These are phyloP conservation scores for Trichonephila clavata DNA, from an alignment of 1,140 invertebrate species.

Conservation along the genomic window DNA sequence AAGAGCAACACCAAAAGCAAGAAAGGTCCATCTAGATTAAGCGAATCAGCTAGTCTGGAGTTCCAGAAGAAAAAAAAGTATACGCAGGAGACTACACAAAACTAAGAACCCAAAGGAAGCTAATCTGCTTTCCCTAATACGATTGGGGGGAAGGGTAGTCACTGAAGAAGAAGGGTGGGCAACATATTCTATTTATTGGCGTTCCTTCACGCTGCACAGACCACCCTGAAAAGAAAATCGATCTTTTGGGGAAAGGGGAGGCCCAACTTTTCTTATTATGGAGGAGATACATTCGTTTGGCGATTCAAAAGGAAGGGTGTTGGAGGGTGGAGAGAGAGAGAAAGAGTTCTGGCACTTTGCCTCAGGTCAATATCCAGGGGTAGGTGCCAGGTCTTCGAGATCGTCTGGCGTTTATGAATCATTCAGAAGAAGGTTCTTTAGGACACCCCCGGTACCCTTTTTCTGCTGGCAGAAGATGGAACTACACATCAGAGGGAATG, in stretches of 20 bases:
- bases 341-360: slow-evolving; percentile 33
- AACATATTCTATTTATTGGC: slow-evolving; percentile 29
- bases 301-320: neutral
- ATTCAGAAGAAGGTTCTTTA: neutral
- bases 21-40: too few relatives aligned
- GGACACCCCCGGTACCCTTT: neutral
- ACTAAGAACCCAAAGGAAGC: neutral
- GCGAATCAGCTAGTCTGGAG: too few relatives aligned
- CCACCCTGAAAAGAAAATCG: neutral
- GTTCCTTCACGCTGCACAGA: slow-evolving; percentile 10
- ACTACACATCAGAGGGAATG: neutral
- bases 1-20: too few relatives aligned
- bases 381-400: slow-evolving; percentile 13
- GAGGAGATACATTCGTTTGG: neutral
- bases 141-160: neutral
- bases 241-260: neutral
- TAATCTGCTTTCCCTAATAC: slow-evolving; percentile 25
- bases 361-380: slow-evolving; percentile 60
- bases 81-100: neutral
- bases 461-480: neutral
- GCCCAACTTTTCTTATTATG: neutral
- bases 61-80: neutral
- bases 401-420: slow-evolving; percentile 41
- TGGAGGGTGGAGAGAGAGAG: neutral
- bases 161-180: neutral